phyloP scores from a whole-genome alignment of 2,113 vertebrate genomes.

The Trinectes maculatus region DNA sequence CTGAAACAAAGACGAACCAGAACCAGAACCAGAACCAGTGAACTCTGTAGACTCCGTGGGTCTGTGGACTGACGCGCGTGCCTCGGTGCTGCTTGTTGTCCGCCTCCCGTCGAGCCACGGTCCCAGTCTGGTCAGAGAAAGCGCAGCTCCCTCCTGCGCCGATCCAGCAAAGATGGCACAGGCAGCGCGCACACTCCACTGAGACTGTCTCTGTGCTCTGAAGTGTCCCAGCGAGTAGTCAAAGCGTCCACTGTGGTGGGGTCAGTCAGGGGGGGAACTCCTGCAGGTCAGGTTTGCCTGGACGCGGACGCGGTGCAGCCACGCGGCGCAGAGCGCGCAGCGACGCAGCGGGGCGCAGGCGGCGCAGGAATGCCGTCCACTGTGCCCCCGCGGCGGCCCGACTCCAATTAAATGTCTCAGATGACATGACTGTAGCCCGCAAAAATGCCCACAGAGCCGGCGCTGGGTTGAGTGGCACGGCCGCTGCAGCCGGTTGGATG shows the following conservation, averaged over 20 bases:
- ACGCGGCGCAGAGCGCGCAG: constrained; percentile 34
- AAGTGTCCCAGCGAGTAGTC: constrained; percentile 2
- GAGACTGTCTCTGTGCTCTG: neutral
- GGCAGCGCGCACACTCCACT: constrained; percentile 2
- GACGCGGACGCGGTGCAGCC: constrained; percentile 39
- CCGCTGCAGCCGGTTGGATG: constrained; percentile 75
- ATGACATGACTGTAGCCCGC: constrained; percentile 93
- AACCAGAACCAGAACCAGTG: too few species aligned
- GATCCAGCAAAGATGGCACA: constrained; percentile 31
- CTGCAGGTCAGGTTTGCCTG: constrained; percentile 34
- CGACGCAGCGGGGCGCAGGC: constrained; percentile 78
- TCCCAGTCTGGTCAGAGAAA: constrained; percentile 19
- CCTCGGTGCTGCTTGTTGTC: constrained; percentile 13
- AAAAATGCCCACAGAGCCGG: constrained; percentile 90
- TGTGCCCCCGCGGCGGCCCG: constrained; percentile 86
- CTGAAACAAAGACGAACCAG: constrained; percentile 50
- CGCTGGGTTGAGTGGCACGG: constrained; percentile 84
- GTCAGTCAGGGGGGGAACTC: constrained; percentile 9
- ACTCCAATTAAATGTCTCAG: constrained; percentile 94
- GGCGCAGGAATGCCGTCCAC: constrained; percentile 87
- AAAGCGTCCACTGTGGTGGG: neutral
- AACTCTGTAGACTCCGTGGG: too few species aligned
- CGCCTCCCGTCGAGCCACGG: neutral
- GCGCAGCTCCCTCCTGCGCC: neutral
- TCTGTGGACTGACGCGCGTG: too few species aligned